Conservation (phyloP, 2,113 vertebrate genomes). For the Pygoscelis adeliae region DNA sequence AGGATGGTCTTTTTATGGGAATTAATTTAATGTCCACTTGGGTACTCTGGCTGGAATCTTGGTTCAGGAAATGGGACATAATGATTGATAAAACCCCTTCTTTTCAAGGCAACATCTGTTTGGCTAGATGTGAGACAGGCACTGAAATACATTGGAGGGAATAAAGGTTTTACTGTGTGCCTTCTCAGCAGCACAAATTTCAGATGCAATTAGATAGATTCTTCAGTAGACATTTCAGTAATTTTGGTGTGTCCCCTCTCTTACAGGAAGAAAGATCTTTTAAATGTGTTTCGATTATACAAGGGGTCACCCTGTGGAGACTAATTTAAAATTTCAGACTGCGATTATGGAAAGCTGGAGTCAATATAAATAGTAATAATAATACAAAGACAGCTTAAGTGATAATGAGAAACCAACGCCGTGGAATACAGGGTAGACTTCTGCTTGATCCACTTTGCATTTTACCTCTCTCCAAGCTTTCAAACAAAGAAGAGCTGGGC, state of each 20-base stretch:
- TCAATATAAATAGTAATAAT: neutral
- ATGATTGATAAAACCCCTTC: conserved; percentile 22
- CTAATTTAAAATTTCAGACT: neutral
- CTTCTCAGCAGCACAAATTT: neutral
- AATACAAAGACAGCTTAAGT: neutral
- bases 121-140: neutral
- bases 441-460: neutral
- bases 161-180: conserved; percentile 49
- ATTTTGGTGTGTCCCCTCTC: neutral
- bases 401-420: neutral
- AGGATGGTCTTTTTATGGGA: neutral
- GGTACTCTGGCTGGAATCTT: conserved; percentile 10
- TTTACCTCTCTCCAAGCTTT: neutral
- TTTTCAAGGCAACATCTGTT: conserved; percentile 45
- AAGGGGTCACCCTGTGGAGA: neutral
- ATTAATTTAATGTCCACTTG: neutral
- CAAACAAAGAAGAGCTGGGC: neutral
- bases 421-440: neutral
- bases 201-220: neutral
- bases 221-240: neutral
- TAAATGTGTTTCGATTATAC: neutral
- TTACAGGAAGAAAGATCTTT: neutral
- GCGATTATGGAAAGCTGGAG: neutral
- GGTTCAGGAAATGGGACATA: conserved; percentile 28
- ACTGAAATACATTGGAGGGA: neutral